A percentile compares a stretch with the other conserved stretches of the same genome.
Conservation (phyloP, 2,113 vertebrate species). For the Strix aluco region DNA sequence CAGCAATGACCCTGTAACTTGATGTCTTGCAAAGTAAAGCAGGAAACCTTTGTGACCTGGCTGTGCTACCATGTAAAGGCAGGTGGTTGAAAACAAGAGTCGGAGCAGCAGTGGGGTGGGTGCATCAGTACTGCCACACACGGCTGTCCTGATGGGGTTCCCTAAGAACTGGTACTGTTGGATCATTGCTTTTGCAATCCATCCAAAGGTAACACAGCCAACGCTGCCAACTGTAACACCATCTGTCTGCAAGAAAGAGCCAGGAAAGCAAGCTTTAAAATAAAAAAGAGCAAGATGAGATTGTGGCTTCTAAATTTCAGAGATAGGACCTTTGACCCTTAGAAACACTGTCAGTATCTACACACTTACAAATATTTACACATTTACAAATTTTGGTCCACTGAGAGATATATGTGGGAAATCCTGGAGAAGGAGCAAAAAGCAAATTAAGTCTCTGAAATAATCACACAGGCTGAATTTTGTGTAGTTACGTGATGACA, state of each 20-base stretch:
- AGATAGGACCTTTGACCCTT: background rate
- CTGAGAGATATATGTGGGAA: background rate
- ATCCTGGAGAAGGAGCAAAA: background rate
- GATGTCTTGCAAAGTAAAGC: background rate
- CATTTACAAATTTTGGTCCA: background rate
- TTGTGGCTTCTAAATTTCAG: background rate
- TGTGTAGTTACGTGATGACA: fast-evolving
- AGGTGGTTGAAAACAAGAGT: background rate
- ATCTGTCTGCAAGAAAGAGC: background rate
- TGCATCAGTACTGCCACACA: background rate
- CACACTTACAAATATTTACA: background rate
- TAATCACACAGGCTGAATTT: background rate
- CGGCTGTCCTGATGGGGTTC: background rate
- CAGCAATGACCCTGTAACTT: background rate
- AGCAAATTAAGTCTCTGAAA: background rate
- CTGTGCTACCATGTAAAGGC: background rate
- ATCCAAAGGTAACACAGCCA: background rate
- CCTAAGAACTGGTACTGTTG: background rate
- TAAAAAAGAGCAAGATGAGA: background rate
- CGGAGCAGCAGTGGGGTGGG: background rate
- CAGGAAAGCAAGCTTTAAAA: background rate
- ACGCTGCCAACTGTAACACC: background rate
- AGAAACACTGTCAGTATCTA: background rate
- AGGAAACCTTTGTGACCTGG: background rate
- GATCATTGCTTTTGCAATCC: background rate